Base-by-base conservation (phyloP, 2,888 invertebrate species). In the Dascillus cervinus region DNA sequence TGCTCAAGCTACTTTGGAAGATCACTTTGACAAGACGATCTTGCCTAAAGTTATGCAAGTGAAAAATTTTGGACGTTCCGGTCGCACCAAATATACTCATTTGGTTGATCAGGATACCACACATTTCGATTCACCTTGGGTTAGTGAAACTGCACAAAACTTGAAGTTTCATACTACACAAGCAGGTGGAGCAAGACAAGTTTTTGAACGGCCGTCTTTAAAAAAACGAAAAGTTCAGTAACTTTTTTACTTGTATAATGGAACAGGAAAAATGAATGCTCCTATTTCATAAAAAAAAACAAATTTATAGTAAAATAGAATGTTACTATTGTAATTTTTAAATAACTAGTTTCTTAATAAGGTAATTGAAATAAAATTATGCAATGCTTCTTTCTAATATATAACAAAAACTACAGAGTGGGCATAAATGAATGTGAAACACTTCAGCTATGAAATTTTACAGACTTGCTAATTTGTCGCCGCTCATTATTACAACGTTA, bases 1-100 rank as follows among this genome's bases (percentile, higher is more conserved):
- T 65, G 89, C 95, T 0, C 87, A 88, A 34, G 86, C 96, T 0
- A 99, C 98, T 0, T 66, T 98, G 53, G 98, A 99, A 53, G 98
- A 99, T 76, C 95, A 96, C 64, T 98, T 99, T 63, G 95, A 99
- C 62, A 99, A 98, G 68, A 94, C 96, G 13, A 88, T 97, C 46
- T 64, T 99, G 40, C 98, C 98, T 1, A 96, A 97, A 73, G 97
- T 98, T 49, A 98, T 98, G 97, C 97, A 97, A 77, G 98, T 99
- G 22, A 98, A 98, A 70, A 97, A 98, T 69, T 99, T 99, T 65
- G 98, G 98, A 6, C 82, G 97, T 2, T 96, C 97, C 28, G 97
- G 97, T 3, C 79, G 98, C 29, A 97, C 98, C 0, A 99, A 99
- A 59, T 98, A 98, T 66, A 98, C 98, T 0, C 98, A 98, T 68